Evolutionary conservation across 2,888 invertebrate species (phyloP), one percentile per base, ranked within the genome.

Genomic region (Meandrusa payeni): DNA sequence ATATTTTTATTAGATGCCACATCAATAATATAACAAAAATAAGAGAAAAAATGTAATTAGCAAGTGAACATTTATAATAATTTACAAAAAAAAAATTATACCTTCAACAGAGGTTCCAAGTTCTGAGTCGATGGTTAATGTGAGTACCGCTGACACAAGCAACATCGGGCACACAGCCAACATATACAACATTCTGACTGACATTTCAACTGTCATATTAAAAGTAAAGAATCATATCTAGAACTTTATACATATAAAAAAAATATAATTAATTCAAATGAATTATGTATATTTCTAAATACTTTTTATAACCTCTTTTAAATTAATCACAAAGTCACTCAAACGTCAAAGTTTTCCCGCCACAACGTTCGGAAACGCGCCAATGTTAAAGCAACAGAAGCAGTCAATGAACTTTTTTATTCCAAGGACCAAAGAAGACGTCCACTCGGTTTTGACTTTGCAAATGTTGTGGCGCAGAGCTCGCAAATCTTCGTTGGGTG

Each of bases 101-200:
- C 87, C 87, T 76, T 87, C 87, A 40, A 83, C 57, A 1, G 87
- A 86, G 22, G 87, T 87, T 20, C 87, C 86, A 38, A 87, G 69
- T 42, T 81, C 76, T 0, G 86, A 76, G 49, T 87, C 86, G 9
- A 87, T 86, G 2, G 86, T 83, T 23, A 87, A 39, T 0, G 86
- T 85, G 48, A 79, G 73, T 4, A 80, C 86, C 2, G 67, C 76
- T 7, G 72, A 76, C 1, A 66, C 81, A 13, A 86, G 72, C 53
- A 81, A 52, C 59, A 70, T 76, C 57, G 79, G 82, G 45, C 79
- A 82, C 75, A 79, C 52, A 52, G 74, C 49, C 60, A 81, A 59
- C 67, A 81, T 53, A 34, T 63, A 63, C 36, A 79, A 61, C 85
- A 86, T 86, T 57, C 64, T 80, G 24, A 70, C 49, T n/a, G 66